Evolutionary conservation across 2,113 vertebrate genomes (phyloP).

Genomic region (Solenodon paradoxus): DNA sequence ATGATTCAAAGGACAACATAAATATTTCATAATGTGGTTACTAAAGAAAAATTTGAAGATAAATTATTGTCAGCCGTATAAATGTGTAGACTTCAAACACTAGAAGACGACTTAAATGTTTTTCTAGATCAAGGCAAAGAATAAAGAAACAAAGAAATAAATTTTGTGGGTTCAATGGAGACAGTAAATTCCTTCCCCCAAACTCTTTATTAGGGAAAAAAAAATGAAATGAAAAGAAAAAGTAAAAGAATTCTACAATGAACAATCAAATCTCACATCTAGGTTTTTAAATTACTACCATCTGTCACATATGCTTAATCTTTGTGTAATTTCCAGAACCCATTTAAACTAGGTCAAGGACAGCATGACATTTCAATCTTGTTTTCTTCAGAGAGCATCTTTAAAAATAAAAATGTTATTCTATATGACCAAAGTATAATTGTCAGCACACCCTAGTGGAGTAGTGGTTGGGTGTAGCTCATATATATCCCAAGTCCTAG

Average conservation of each 20-base stretch:
- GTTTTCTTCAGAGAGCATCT: background rate
- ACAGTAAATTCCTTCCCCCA: background rate
- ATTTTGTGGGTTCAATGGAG: background rate
- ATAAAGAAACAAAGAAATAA: background rate
- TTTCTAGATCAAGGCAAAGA: conserved; percentile 18
- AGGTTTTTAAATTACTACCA: background rate
- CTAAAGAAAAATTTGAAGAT: background rate
- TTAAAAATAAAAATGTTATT: conserved; percentile 31
- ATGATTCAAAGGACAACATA: background rate
- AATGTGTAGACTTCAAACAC: background rate
- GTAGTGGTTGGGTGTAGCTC: no score
- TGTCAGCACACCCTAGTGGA: no score
- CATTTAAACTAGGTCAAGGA: conserved; percentile 25
- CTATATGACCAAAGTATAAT: background rate
- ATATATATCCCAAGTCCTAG: no score
- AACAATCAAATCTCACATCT: background rate
- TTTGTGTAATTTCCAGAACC: background rate
- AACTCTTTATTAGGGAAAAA: background rate
- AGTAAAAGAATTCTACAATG: background rate
- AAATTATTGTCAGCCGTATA: background rate
- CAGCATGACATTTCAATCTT: background rate
- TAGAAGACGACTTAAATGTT: background rate
- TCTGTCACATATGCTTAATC: background rate
- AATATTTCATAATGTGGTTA: conserved; percentile 4
- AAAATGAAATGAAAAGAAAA: background rate